These are phyloP conservation scores for Halictus quadricinctus DNA, from an alignment of 2,888 invertebrate species.

Conservation along the genomic window DNA sequence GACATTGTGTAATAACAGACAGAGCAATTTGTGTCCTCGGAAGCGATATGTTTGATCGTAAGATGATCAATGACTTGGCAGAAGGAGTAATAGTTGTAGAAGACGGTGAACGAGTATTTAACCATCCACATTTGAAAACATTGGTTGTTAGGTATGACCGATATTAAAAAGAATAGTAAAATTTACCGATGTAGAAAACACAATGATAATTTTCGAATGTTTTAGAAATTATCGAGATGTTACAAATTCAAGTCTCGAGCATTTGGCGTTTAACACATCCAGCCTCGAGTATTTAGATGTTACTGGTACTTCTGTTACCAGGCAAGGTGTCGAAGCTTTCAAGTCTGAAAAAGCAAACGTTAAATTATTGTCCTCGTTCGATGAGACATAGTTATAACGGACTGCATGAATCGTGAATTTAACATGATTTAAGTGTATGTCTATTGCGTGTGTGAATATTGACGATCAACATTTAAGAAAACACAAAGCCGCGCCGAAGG, in stretches of 20 bases:
- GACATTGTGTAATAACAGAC: conserved; percentile 70
- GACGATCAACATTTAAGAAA: conserved; percentile 23
- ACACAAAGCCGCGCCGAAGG: neutral
- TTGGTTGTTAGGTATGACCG: conserved; percentile 78
- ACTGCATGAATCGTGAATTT: conserved; percentile 36
- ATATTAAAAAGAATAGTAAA: neutral
- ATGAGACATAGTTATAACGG: conserved; percentile 62
- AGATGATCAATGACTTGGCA: conserved; percentile 70
- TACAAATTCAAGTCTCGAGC: conserved; percentile 86
- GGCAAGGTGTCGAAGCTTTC: conserved; percentile 85
- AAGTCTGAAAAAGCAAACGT: conserved; percentile 84
- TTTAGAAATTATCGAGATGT: conserved; percentile 86
- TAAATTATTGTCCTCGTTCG: conserved; percentile 78
- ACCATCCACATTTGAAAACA: conserved; percentile 78
- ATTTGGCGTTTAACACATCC: conserved; percentile 86
- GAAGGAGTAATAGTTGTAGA: conserved; percentile 71
- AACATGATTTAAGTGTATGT: conserved; percentile 34
- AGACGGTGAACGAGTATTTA: conserved; percentile 73
- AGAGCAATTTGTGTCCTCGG: conserved; percentile 79
- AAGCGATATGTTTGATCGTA: conserved; percentile 72
- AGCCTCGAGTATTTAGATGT: conserved; percentile 86
- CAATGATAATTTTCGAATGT: conserved; percentile 5
- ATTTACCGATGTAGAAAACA: neutral
- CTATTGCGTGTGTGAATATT: conserved; percentile 22
- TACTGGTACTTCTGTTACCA: conserved; percentile 86